A percentile compares a stretch with the other conserved stretches of the same genome.
Conservation (phyloP, 2,113 vertebrate species). For the Mus spicilegus region DNA sequence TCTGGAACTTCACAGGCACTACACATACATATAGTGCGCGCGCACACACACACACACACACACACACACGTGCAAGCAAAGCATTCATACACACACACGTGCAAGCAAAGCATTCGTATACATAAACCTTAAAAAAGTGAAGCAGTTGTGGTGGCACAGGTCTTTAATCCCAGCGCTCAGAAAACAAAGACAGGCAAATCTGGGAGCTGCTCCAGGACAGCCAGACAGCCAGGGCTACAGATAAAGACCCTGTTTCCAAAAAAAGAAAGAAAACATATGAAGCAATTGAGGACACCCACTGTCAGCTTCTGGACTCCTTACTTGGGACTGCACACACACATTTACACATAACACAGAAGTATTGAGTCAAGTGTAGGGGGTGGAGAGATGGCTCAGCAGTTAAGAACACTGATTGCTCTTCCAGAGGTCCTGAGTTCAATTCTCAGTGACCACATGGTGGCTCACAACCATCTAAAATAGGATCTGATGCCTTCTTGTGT, state of each 20-base stretch:
- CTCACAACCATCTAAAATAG: not conserved
- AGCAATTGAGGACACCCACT: not conserved
- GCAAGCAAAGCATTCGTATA: not conserved
- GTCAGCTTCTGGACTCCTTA: not conserved
- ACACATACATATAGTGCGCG: not conserved
- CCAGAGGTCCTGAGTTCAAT: too few relatives aligned
- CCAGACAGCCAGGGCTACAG: not conserved
- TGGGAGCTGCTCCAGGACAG: too few relatives aligned
- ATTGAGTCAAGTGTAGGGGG: not conserved
- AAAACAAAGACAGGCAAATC: not conserved
- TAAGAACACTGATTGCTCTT: not conserved
- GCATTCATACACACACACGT: not conserved
- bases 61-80: not conserved
- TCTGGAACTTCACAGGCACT: not conserved
- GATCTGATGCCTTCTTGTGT: too few relatives aligned
- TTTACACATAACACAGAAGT: not conserved
- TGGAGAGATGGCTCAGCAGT: not conserved
- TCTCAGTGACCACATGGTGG: too few relatives aligned
- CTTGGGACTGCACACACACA: too few relatives aligned
- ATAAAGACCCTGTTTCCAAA: not conserved
- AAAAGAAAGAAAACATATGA: not conserved
- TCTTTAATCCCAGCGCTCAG: not conserved
- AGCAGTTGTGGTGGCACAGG: not conserved
- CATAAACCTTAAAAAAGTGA: not conserved
- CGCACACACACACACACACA: too few relatives aligned